These are phyloP conservation scores for Pterocles orientalis DNA, from an alignment of 2,113 vertebrate genomes.

Conservation along the genomic window DNA sequence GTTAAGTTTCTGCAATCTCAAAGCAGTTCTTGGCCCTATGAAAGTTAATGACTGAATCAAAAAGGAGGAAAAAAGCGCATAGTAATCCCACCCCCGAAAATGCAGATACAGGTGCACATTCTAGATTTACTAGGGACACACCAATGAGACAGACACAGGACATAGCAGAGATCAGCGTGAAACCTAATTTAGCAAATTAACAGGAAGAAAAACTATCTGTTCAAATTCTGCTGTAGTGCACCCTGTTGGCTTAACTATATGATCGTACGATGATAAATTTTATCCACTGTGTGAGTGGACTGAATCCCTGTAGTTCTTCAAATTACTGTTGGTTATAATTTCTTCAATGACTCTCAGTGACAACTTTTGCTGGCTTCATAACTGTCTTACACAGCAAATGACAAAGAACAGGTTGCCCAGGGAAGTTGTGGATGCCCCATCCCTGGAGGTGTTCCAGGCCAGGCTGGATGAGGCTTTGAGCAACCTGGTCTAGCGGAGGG, in stretches of 20 bases:
- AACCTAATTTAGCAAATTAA: background rate
- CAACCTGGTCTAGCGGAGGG: too few species aligned
- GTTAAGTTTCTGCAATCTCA: background rate
- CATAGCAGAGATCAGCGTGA: background rate
- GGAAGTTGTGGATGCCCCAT: too few species aligned
- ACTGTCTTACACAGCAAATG: background rate
- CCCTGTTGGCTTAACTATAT: background rate
- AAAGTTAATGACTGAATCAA: background rate
- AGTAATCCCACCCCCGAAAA: background rate
- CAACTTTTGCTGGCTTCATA: background rate
- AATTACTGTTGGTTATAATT: background rate
- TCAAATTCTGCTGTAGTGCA: background rate
- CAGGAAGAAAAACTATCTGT: background rate
- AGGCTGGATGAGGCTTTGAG: too few species aligned
- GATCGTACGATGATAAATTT: background rate
- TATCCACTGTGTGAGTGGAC: too few species aligned
- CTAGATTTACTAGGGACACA: background rate
- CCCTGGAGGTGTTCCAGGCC: too few species aligned
- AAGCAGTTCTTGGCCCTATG: background rate
- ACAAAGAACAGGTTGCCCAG: background rate
- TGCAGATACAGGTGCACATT: background rate
- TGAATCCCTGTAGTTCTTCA: background rate
- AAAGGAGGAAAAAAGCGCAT: background rate
- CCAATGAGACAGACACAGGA: background rate
- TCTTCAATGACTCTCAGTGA: background rate